Evolutionary conservation across 2,113 vertebrate genomes (phyloP), one percentile per base, ranked within the genome.

Genomic region (Daphoenositta chrysoptera): DNA sequence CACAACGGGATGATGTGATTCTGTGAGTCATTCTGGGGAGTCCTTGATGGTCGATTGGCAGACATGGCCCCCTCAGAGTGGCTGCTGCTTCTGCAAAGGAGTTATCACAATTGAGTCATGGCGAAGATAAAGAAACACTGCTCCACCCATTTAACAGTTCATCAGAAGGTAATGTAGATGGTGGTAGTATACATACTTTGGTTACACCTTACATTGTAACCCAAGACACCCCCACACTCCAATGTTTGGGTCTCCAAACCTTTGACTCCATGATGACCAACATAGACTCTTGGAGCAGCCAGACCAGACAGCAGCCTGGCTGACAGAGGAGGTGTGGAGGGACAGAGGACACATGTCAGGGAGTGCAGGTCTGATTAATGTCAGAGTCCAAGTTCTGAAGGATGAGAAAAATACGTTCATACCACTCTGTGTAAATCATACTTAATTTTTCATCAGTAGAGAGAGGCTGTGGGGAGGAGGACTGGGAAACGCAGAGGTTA

Each of bases 361-460:
- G 70, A 58, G 30, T 65, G 79, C 42, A 83, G 66, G 21, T 72
- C 94, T 96, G 90, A 95, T 92, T 86, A 80, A 90, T 90, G 56
- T 35, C 85, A 63, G 45, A 65, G 33, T 37, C 77, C 76, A 66
- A 21, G 58, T 77, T 87, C 88, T 92, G 76, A 83, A 83, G 64
- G 83, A 88, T 54, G 56, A 86, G 50, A 68, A 65, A 94, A 96
- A 65, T 53, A 35, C 0, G 0, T 77, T 88, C 73, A 50, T 69
- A 40, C 37, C 31, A 30, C 63, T 77, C 84, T 58, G n/a, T 50
- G 33, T 93, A 96, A 96, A 95, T 94, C 75, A 50, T 94, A 45
- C 58, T 33, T 93, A 77, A 88, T 94, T 93, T 93, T 93, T 90
- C 86, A 92, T 51, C 47, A 21, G 57, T 5, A 90, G 96, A 73